Base-by-base conservation (phyloP, 2,113 vertebrate species). In the Cygnus atratus region DNA sequence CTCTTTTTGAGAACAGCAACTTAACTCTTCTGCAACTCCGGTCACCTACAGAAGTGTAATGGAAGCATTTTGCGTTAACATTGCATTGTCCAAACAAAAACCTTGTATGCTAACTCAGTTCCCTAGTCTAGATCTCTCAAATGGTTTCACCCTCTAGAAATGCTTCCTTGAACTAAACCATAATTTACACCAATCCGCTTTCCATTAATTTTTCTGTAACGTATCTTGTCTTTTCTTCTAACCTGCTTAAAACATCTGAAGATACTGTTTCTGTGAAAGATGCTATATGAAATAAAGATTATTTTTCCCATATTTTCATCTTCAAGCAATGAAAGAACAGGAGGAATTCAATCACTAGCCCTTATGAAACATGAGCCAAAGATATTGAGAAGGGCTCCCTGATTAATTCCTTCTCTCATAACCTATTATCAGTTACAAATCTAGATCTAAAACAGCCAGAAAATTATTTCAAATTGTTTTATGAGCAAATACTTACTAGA, bases 301-400 rank as follows among this genome's bases (percentile, higher is more conserved):
- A 43, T 35, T 72, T 81, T 90, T 84, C 57, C 43, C 14, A 11
- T 57, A 81, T 88, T 92, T 94, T 90, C 93, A 58, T 83, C 67
- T 86, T 70, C 35, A 62, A 79, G 44, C 19, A 90, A 70, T 25
- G 35, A 46, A 81, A 75, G 35, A 89, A 22, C 31, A 20, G 19
- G 1, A 2, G 29, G 35, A 93, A 79, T 84, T 61, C 88, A 82
- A 93, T 92, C 77, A 75, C 67, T 5, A 82, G 33, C 26, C 70
- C 95, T 84, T 87, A 72, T 8, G 43, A 87, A 97, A 93, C 46
- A 81, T 28, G 37, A 94, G 91, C 95, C 70, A 87, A 91, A 81
- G 77, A 57, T 93, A 57, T 13, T 71, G 72, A 61, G 83, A 88
- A 77, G 55, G 24, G 3, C 44, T 80, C 73, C 43, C 41, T 59